phyloP scores from a whole-genome alignment of 2,797 vertebrate genomes.

The Typhlichthys subterraneus region DNA sequence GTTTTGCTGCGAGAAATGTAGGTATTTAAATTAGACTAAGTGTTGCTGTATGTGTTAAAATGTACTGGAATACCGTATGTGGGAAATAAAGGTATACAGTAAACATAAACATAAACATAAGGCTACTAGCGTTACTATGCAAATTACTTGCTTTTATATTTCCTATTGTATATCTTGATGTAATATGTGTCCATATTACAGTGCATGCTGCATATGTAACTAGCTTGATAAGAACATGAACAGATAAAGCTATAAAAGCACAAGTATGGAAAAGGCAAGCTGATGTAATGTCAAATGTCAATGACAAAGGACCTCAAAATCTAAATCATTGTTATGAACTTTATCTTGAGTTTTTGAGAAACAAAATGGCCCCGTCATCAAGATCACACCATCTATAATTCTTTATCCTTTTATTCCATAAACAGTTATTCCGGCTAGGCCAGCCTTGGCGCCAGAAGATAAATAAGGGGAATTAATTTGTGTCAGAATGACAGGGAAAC shows the following conservation, averaged over 20 bases:
- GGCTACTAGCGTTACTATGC: too few relatives aligned
- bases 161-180: too few relatives aligned
- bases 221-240: slow-evolving; percentile 10
- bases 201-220: too few relatives aligned
- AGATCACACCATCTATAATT: slow-evolving; percentile 71
- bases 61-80: too few relatives aligned
- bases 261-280: slow-evolving; percentile 4
- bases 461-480: slow-evolving; percentile 82
- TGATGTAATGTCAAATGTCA: slow-evolving; percentile 21
- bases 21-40: too few relatives aligned
- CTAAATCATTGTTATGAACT: slow-evolving; percentile 64
- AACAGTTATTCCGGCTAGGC: slow-evolving; percentile 71
- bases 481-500: slow-evolving; percentile 71
- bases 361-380: slow-evolving; percentile 68
- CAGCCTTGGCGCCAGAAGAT: slow-evolving; percentile 72
- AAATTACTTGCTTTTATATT: too few relatives aligned
- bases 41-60: too few relatives aligned
- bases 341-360: slow-evolving; percentile 59
- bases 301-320: slow-evolving; percentile 50
- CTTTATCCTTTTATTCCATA: slow-evolving; percentile 65
- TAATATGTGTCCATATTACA: too few relatives aligned
- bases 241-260: slow-evolving; percentile 14
- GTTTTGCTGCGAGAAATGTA: too few relatives aligned
- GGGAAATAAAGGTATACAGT: too few relatives aligned
- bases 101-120: too few relatives aligned